phyloP scores from a whole-genome alignment of 2,113 vertebrate species.

The Myotis brandtii region DNA sequence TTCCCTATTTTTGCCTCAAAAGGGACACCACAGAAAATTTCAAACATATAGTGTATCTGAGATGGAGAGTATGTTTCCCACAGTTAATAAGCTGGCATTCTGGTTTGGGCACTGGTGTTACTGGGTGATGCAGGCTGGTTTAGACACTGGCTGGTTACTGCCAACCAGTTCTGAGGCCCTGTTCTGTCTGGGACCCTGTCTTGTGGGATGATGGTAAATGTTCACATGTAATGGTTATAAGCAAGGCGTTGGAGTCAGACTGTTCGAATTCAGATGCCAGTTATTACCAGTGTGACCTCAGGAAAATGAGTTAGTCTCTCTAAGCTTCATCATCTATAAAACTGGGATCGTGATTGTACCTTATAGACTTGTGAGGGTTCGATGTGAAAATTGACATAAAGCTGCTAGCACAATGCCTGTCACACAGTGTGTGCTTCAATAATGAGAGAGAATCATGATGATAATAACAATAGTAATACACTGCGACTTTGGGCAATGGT shows the following conservation, averaged over 20 bases:
- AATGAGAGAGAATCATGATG: background rate
- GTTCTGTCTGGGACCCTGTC: background rate
- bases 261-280: background rate
- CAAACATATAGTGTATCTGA: background rate
- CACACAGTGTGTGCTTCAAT: background rate
- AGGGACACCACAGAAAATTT: background rate
- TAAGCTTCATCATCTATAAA: background rate
- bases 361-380: background rate
- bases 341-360: background rate
- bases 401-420: background rate
- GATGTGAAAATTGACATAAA: background rate
- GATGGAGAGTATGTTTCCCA: background rate
- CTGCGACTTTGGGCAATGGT: background rate
- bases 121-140: background rate
- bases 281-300: background rate
- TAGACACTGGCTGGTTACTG: background rate
- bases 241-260: background rate
- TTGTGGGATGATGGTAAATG: background rate
- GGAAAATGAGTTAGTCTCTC: background rate
- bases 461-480: background rate
- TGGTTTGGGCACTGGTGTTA: background rate
- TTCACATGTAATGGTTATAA: background rate
- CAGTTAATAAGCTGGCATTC: background rate
- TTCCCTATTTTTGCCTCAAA: background rate
- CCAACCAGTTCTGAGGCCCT: background rate